Evolutionary conservation across 2,888 invertebrate genomes (phyloP).

Genomic region (Euproctis similis): DNA sequence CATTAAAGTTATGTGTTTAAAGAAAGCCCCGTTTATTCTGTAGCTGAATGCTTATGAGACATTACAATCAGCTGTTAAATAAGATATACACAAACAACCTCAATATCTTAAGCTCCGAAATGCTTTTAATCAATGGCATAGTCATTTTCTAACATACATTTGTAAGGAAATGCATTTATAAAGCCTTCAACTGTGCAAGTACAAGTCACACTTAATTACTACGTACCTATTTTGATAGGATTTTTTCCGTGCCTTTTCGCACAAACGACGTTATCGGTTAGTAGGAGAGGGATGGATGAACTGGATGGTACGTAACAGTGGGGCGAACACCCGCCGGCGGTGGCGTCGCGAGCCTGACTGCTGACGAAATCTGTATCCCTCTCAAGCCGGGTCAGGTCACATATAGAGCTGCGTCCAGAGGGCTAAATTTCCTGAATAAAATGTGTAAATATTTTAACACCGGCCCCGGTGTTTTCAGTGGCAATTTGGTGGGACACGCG

Average conservation of each 20-base stretch:
- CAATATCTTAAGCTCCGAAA: constrained; percentile 11
- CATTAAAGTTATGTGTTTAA: no score
- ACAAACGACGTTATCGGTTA: constrained; percentile 37
- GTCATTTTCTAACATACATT: no score
- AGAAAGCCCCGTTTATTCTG: no score
- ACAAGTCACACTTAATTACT: constrained; percentile 33
- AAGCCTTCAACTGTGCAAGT: constrained; percentile 33
- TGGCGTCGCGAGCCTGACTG: constrained; percentile 66
- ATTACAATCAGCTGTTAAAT: constrained; percentile 18
- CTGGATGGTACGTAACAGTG: constrained; percentile 24
- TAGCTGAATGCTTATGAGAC: no score
- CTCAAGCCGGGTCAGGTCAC: constrained; percentile 69
- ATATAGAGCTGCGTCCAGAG: constrained; percentile 39
- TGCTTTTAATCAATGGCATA: no score
- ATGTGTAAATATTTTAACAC: constrained; percentile 39
- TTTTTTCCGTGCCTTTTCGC: constrained; percentile 32
- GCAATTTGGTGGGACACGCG: constrained; percentile 32
- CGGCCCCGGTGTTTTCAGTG: constrained; percentile 26
- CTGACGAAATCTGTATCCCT: constrained; percentile 58
- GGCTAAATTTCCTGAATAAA: constrained; percentile 30
- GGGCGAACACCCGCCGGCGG: constrained; percentile 49
- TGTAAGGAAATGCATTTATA: constrained; percentile 26
- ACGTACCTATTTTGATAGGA: constrained; percentile 25
- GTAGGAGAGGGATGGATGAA: constrained; percentile 41
- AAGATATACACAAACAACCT: constrained; percentile 23